Percentiles rank a stretch among this genome's conserved stretches.
Conservation (phyloP, 2,113 vertebrate species). For the Larimichthys polyactis region DNA sequence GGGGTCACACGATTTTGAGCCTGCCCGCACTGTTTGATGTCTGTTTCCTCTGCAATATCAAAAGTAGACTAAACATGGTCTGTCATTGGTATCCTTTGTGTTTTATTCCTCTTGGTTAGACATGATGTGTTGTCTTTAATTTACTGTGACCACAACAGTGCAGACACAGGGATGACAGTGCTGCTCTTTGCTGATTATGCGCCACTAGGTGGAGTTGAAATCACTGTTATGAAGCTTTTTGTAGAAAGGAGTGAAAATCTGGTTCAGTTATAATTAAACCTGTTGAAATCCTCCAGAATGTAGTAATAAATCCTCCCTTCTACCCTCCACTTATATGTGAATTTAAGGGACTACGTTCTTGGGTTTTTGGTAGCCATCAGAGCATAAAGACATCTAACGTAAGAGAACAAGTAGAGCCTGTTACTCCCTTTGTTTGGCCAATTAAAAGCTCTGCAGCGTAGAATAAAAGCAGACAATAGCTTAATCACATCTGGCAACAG, state of each 20-base stretch:
- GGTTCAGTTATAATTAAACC: not conserved
- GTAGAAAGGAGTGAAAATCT: not conserved
- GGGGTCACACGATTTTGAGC: slow-evolving; percentile 32
- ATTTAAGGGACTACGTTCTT: not conserved
- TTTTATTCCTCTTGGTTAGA: slow-evolving; percentile 12
- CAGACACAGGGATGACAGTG: not conserved
- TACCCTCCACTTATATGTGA: not conserved
- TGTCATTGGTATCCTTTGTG: slow-evolving; percentile 1
- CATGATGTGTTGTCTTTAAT: slow-evolving; percentile 35
- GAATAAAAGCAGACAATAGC: slow-evolving; percentile 31
- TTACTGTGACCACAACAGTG: not conserved
- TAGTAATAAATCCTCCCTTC: too few species aligned
- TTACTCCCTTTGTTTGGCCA: slow-evolving; percentile 6
- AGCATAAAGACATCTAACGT: not conserved
- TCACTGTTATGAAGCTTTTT: slow-evolving; percentile 5
- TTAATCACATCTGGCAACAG: slow-evolving; percentile 18
- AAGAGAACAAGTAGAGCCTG: slow-evolving; percentile 21
- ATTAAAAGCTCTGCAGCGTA: slow-evolving; percentile 16
- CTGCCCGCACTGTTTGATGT: slow-evolving; percentile 28
- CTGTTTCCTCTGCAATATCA: slow-evolving; percentile 51
- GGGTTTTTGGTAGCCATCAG: not conserved
- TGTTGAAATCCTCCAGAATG: not conserved
- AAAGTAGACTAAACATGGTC: slow-evolving; percentile 59
- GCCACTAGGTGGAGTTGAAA: slow-evolving; percentile 74
- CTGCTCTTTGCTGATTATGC: not conserved